phyloP scores from a whole-genome alignment of 2,113 vertebrate genomes.

The Malurus melanocephalus region DNA sequence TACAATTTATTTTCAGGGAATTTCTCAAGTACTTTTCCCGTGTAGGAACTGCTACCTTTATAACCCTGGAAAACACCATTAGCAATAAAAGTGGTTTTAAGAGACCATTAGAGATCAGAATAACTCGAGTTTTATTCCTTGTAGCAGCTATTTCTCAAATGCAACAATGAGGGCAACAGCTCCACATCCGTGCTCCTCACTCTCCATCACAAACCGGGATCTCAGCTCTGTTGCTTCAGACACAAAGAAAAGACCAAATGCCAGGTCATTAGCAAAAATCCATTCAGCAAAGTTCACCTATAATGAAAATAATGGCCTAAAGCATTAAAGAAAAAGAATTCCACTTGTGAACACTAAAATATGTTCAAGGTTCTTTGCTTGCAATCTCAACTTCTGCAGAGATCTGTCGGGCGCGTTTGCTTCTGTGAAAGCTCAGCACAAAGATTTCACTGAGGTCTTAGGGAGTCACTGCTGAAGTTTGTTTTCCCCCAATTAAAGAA shows the following conservation, averaged over 20 bases:
- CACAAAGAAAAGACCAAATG: slow-evolving; percentile 11
- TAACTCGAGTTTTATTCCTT: not conserved
- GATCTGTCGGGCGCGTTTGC: not conserved
- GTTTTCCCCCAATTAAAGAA: slow-evolving; percentile 65
- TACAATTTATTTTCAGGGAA: not conserved
- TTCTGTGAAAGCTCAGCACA: slow-evolving; percentile 5
- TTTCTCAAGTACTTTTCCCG: not conserved
- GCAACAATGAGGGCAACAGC: not conserved
- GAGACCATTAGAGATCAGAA: slow-evolving; percentile 22
- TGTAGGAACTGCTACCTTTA: not conserved
- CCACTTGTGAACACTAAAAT: slow-evolving; percentile 21
- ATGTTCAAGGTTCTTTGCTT: not conserved
- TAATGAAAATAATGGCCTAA: slow-evolving; percentile 30
- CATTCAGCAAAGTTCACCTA: slow-evolving; percentile 12
- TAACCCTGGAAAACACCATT: not conserved
- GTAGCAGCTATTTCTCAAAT: slow-evolving; percentile 14
- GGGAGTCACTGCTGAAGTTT: slow-evolving; percentile 46
- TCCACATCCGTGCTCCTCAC: not conserved
- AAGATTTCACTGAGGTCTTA: slow-evolving; percentile 38
- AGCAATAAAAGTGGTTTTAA: slow-evolving; percentile 35
- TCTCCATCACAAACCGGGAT: not conserved
- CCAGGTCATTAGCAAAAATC: not conserved
- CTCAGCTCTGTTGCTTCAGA: not conserved
- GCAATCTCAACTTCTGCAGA: not conserved
- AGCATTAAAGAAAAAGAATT: not conserved